Evolutionary conservation across 2,113 vertebrate species (phyloP).

Genomic region (Bujurquina vittata): DNA sequence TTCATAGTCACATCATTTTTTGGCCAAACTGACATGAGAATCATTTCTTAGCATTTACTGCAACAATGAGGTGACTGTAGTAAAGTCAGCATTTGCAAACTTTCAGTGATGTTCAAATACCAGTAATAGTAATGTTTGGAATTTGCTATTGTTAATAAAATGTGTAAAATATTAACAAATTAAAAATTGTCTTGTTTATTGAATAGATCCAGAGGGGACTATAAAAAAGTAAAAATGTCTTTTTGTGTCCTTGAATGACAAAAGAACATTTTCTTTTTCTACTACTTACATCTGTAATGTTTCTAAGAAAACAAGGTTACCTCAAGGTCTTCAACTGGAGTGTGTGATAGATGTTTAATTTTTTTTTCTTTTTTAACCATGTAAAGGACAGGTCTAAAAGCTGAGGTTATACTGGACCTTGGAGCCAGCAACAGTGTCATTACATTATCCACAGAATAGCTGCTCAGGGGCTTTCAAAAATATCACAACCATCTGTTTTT

Average conservation of each 20-base stretch:
- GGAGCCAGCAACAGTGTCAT: background rate
- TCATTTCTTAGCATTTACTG: background rate
- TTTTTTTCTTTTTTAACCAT: background rate
- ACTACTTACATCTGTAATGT: background rate
- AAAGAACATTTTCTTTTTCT: background rate
- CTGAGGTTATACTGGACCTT: background rate
- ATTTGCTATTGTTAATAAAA: background rate
- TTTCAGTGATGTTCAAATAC: background rate
- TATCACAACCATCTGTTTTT: background rate
- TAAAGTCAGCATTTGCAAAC: background rate
- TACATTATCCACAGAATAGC: background rate
- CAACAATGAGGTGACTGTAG: background rate
- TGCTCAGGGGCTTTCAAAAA: background rate
- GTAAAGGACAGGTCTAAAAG: background rate
- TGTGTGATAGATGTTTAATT: background rate
- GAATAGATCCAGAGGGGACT: background rate
- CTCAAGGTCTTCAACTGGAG: background rate
- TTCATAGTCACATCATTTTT: background rate
- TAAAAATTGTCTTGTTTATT: background rate
- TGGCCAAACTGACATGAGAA: background rate
- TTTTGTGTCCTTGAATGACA: slow-evolving; percentile 11
- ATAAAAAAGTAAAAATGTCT: background rate
- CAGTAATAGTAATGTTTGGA: background rate
- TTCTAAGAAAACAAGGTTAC: background rate
- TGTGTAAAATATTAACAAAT: background rate